Conservation (phyloP, 2,113 vertebrate genomes). For the Corvus cornix region DNA sequence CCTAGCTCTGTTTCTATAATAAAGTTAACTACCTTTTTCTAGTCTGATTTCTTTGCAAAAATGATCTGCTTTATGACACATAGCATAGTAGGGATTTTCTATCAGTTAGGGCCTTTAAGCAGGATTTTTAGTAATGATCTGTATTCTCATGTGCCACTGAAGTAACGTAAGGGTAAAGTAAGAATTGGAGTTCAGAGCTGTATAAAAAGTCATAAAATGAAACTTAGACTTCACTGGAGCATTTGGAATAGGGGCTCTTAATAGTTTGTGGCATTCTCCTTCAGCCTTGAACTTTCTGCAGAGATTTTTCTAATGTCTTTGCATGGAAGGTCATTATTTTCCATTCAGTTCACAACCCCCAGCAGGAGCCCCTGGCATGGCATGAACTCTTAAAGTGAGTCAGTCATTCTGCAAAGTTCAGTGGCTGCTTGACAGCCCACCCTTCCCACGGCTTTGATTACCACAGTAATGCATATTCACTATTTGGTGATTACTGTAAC, state of each 20-base stretch:
- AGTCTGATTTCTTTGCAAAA: conserved; percentile 1
- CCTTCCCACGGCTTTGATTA: neutral
- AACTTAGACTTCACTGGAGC: neutral
- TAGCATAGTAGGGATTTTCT: neutral
- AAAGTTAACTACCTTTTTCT: neutral
- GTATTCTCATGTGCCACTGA: neutral
- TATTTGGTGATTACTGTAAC: neutral
- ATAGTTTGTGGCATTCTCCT: neutral
- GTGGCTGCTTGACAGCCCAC: neutral
- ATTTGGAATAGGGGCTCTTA: neutral
- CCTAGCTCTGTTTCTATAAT: neutral
- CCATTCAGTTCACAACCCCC: neutral
- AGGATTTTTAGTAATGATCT: neutral
- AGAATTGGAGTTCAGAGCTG: neutral
- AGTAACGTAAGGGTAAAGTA: neutral
- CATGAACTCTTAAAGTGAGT: neutral
- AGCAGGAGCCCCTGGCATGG: neutral
- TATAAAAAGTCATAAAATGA: neutral
- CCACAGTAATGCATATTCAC: neutral
- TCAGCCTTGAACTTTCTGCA: neutral
- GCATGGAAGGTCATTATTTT: neutral
- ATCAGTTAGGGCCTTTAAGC: neutral
- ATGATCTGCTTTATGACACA: neutral
- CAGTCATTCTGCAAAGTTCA: neutral
- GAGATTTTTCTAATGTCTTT: neutral